Conservation (phyloP, 2,888 invertebrate genomes). For the Caenorhabditis sulstoni region DNA sequence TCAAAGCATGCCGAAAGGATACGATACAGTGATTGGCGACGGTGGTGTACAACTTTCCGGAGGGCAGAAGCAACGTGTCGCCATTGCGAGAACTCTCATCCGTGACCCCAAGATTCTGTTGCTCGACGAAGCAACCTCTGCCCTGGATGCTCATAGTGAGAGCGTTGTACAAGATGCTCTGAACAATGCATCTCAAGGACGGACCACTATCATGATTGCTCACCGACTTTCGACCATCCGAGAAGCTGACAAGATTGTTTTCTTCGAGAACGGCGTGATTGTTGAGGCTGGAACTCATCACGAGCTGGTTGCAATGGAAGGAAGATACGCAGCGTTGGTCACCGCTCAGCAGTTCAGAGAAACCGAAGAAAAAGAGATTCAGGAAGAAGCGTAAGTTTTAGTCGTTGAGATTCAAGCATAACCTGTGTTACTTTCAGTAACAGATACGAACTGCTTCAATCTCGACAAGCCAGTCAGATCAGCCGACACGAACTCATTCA, state of each 20-base stretch:
- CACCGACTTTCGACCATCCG: constrained; percentile 75
- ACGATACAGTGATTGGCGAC: constrained; percentile 75
- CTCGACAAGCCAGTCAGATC: constrained; percentile 18
- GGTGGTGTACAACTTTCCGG: constrained; percentile 77
- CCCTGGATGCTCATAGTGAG: constrained; percentile 88
- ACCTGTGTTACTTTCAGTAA: constrained; percentile 44
- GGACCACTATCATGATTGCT: constrained; percentile 76
- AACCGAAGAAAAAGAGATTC: constrained; percentile 11
- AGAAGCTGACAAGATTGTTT: constrained; percentile 75
- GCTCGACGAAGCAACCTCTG: constrained; percentile 84
- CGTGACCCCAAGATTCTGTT: constrained; percentile 81
- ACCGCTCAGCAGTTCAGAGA: constrained; percentile 73
- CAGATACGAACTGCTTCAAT: constrained; percentile 4
- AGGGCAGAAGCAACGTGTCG: constrained; percentile 75
- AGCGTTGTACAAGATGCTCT: constrained; percentile 84
- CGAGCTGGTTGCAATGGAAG: constrained; percentile 66
- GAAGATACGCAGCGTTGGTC: constrained; percentile 70
- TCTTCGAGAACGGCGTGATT: constrained; percentile 72
- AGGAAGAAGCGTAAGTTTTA: constrained; percentile 22
- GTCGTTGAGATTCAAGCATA: not conserved
- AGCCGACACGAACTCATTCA: not conserved
- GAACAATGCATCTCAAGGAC: constrained; percentile 70
- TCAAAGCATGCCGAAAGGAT: constrained; percentile 71
- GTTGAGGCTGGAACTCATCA: constrained; percentile 71
- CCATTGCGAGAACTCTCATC: constrained; percentile 71